Base-by-base conservation (phyloP, 2,113 vertebrate genomes). In the Perca flavescens region DNA sequence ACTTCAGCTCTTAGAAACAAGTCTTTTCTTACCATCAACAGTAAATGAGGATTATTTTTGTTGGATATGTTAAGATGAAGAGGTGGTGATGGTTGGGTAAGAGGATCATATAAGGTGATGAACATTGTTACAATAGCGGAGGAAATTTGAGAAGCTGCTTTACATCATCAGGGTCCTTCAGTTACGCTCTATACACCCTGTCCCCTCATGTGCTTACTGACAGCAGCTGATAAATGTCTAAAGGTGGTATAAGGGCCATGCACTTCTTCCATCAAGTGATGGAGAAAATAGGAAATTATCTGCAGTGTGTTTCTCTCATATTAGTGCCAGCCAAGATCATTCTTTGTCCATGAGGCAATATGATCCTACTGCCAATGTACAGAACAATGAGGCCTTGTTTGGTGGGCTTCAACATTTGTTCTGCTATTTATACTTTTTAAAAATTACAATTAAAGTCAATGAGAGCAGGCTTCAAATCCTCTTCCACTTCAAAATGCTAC, bases 61-160 rank as follows among this genome's bases (percentile, higher is more conserved):
- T 22, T 77, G 54, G 28, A 50, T 7, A 28, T 74, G 12, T 57
- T 28, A 50, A 3, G 54, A 28, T 3, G 60, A n/a, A 34, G 15
- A 50, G 19, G n/a, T 43, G 5, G 3, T 12, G 43, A 72, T 46
- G 17, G 8, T 71, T 57, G 1, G 43, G 62, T 40, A 58, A 83
- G 21, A 54, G 47, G 61, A 54, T 50, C 67, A 19, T 22, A 66
- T 17, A 69, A 31, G 56, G 64, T 43, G 53, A 70, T 67, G 17
- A 46, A 66, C 3, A 21, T 7, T 0, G 4, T 72, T n/a, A 22
- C 15, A 25, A 56, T n/a, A 53, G 16, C 19, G 47, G 49, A 68
- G 47, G 58, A 56, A 57, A 88, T n/a, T 43, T 28, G 67, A 15
- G 28, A 69, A 53, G 73, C 86, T 86, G 87, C 58, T 88, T 80